Evolutionary conservation across 2,113 vertebrate genomes (phyloP), one percentile per base, ranked within the genome.

Genomic region (Nasalis larvatus): DNA sequence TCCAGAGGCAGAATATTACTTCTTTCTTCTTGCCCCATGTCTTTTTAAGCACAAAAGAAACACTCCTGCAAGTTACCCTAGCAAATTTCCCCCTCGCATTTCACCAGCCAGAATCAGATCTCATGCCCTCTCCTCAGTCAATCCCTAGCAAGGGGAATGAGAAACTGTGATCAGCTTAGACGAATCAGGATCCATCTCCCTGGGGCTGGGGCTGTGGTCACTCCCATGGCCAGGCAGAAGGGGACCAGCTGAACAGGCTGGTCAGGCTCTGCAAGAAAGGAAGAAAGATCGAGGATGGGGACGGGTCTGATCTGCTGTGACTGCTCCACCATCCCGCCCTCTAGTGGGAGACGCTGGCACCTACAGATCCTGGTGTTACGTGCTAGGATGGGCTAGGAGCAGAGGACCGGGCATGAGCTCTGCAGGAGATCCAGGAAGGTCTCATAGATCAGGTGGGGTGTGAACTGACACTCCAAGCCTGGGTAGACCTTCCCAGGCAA

Each of bases 281-380:
- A 42, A 47, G 40, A 49, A 32, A 68, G n/a, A 9, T 54, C 0
- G 18, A 54, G 52, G 18, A 23, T 14, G 1, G 58, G 68, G 12
- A 1, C 0, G 21, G 58, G 32, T 47, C 5, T 6, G 4, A 0
- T 54, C 49, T 17, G 45, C 1, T 0, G 14, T 10, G 8, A 35
- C 47, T 21, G 54, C 47, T 13, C 78, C 20, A 9, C 32, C 20
- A 16, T 56, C 56, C 27, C 0, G 1, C 11, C 81, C 60, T 80
- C 78, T 77, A 21, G 84, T 2, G 4, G n/a, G 47, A 54, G 37
- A 40, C 8, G 13, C 40, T 8, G 4, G 2, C 21, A 9, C 2
- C 37, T 47, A 32, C 32, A 93, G 76, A 32, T 78, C 20, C 0
- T 4, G 6, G 56, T 14, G n/a, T 49, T 25, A 1, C 6, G 40